These are phyloP conservation scores for Onychomys arenicola DNA, from an alignment of 2,797 vertebrate species.

Conservation along the genomic window DNA sequence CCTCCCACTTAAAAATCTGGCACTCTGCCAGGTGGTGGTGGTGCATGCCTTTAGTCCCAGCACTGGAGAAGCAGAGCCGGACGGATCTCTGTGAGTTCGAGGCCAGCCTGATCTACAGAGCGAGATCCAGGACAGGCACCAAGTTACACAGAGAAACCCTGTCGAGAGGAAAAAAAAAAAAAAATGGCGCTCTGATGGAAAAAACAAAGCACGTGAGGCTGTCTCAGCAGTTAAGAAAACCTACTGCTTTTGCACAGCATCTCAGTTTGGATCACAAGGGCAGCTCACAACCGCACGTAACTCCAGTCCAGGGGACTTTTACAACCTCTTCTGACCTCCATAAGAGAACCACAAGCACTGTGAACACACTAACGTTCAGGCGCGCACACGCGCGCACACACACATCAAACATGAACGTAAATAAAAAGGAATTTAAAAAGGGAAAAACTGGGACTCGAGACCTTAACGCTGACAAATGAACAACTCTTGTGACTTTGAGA, in stretches of 20 bases:
- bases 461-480: neutral
- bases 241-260: neutral
- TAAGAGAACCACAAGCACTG: neutral
- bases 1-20: neutral
- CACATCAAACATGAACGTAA: neutral
- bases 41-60: no score
- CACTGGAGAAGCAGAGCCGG: no score
- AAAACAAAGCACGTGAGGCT: neutral
- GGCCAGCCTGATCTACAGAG: no score
- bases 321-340: neutral
- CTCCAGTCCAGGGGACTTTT: neutral
- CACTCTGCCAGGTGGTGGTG: neutral
- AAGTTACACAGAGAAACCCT: no score
- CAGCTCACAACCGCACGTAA: neutral
- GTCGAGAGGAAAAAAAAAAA: no score
- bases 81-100: no score
- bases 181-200: neutral
- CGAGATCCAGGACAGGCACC: no score
- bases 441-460: neutral
- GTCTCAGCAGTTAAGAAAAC: neutral
- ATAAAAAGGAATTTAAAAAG: neutral
- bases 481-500: neutral
- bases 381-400: neutral
- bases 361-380: neutral
- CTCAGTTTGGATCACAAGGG: neutral